Base-by-base conservation (phyloP, 1,140 invertebrate genomes). In the Drosophila truncata region DNA sequence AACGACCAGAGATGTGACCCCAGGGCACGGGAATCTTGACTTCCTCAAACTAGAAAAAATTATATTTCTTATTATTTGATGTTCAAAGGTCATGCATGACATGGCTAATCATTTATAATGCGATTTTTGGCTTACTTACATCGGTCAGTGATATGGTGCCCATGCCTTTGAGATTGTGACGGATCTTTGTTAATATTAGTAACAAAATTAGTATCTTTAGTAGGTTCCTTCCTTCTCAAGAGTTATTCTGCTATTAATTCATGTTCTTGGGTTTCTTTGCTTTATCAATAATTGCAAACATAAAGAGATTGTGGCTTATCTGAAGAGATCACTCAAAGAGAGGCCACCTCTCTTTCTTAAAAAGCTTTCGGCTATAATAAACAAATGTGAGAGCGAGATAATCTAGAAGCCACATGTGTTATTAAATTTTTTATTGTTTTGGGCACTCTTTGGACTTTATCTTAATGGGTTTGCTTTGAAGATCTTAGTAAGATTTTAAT, bases 1-100 rank as follows among this genome's bases (percentile, higher is more conserved):
- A 93, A 91, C 96, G 96, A 67, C 94, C 96, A 9, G 94, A 93
- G 8, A 96, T 81, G 63, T 95, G 93, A 3, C 96, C 96, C 94
- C 94, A 96, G 39, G 94, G 94, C 3, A 95, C 93, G 27, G 94
- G 93, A 47, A 96, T 95, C 69, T 93, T 80, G 23, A 96, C 92
- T 92, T 95, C 95, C 87, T 95, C 94, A 11, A 85, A 92, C 65
- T 93, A 69, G 1, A 61, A 65, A 6, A 3, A 16, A 16, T 63
- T 3, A 7, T 2, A 29, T 20, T 8, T 39, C 14, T 31, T 62
- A 8, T 14, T 33, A 42, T 25, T 25, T 42, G 37, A 5, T 14
- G 57, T 7, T 16, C 37, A 64, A 64, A 64, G 54, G 61, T 60
- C 18, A 11, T 1, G 14, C 4, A 35, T n/a, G 31, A 35, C 50